Base-by-base conservation (phyloP, 2,113 vertebrate species). In the Microtus oregoni region DNA sequence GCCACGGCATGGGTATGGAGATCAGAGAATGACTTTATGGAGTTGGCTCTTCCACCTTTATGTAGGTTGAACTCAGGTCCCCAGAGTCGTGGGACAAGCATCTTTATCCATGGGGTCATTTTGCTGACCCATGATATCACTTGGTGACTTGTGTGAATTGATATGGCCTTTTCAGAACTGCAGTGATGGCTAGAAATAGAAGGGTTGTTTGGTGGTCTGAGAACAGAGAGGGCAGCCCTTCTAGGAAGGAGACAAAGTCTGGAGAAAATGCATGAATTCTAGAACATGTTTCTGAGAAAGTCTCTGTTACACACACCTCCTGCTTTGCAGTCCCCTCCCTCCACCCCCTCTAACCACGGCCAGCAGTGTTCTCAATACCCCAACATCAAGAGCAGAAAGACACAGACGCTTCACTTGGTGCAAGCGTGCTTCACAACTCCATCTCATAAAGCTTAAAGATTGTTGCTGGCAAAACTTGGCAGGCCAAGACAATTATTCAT, bases 251-350 rank as follows among this genome's bases (percentile, higher is more conserved):
- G 0, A 4, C 8, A 26, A 70, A 78, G 7, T 5, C 65, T 81
- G 10, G 12, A n/a, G 72, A 75, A 70, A 55, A 44, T 28, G 44
- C 55, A 50, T 20, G 41, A 24, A 20, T 89, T 5, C 30, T 32
- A 91, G 8, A 30, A 35, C 3, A 2, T 52, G 52, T 88, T 44
- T 77, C 52, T 92, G 79, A 73, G 22, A 26, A n/a, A 1, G 4
- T 17, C 28, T 3, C 2, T 2, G 13, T 52, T 38, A 26, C 22
- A 24, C 10, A 32, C 0, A 0, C 7, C 72, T 26, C 22, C 50
- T 58, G 15, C 55, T 58, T 58, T 19, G 55, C 4, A 58, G 55
- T 58, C 55, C 55, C 55, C 55, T 58, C 55, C 55, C 55, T 58
- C 55, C 55, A 20, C 19, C 19, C 55, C 19, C 55, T 58, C 55